These are phyloP conservation scores for Isichthys henryi DNA, from an alignment of 2,113 vertebrate species.

Conservation along the genomic window DNA sequence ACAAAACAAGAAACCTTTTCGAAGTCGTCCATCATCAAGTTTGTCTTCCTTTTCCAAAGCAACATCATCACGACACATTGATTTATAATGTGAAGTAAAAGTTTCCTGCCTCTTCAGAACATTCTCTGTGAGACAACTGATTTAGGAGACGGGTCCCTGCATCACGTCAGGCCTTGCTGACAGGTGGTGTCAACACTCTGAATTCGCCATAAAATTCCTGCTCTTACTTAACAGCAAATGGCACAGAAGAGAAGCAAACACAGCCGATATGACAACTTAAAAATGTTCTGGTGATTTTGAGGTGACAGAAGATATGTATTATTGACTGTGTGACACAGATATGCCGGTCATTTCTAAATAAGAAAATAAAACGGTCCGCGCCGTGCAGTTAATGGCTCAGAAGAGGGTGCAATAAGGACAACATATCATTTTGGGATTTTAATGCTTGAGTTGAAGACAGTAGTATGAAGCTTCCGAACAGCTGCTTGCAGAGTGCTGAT, in stretches of 20 bases:
- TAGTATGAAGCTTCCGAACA: neutral
- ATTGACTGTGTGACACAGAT: neutral
- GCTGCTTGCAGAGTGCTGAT: neutral
- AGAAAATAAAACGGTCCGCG: neutral
- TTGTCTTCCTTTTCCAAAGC: neutral
- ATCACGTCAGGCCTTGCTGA: neutral
- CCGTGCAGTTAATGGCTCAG: neutral
- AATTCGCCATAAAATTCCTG: neutral
- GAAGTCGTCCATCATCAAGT: neutral
- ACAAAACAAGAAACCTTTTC: neutral
- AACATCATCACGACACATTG: neutral
- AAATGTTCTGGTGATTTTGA: neutral
- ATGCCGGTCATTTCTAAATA: neutral
- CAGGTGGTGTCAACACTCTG: neutral
- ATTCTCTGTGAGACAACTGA: neutral
- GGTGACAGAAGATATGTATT: neutral
- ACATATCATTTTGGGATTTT: neutral
- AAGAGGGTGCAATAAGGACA: neutral
- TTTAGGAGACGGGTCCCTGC: neutral
- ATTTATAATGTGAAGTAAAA: neutral
- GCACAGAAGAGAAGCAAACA: neutral
- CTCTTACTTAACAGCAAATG: conserved; percentile 2
- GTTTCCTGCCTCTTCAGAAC: neutral
- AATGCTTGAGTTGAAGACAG: neutral
- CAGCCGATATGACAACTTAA: neutral